Percentiles rank a stretch among this genome's conserved stretches.
phyloP scores from a whole-genome alignment of 2,113 vertebrate species.

The Hippoglossus stenolepis region DNA sequence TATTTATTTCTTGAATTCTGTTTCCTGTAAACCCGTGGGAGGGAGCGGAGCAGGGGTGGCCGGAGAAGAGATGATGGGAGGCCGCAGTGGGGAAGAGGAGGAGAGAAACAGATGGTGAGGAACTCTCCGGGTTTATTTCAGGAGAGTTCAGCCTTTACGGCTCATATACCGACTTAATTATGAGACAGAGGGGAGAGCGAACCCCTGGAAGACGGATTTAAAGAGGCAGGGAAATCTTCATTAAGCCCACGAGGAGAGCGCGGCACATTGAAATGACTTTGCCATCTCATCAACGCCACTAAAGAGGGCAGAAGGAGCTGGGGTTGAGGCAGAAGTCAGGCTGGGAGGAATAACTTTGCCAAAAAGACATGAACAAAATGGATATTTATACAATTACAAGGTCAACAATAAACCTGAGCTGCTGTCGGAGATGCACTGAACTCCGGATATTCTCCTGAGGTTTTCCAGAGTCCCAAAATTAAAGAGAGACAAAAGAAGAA shows the following conservation, averaged over 20 bases:
- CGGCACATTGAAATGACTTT: constrained; percentile 60
- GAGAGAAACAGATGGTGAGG: constrained; percentile 73
- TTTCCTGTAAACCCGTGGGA: constrained; percentile 57
- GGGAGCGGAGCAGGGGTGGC: constrained; percentile 34
- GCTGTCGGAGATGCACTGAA: too few relatives aligned
- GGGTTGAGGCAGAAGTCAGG: too few relatives aligned
- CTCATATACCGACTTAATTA: constrained; percentile 82
- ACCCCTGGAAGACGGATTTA: constrained; percentile 74
- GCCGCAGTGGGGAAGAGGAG: constrained; percentile 37
- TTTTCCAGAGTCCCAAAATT: too few relatives aligned
- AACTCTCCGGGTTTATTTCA: constrained; percentile 75
- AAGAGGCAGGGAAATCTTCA: constrained; percentile 73
- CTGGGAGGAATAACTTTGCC: neutral
- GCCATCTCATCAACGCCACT: constrained; percentile 33
- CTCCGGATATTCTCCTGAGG: too few relatives aligned
- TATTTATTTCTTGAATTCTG: constrained; percentile 4
- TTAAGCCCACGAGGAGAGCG: constrained; percentile 64
- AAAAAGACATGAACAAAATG: neutral
- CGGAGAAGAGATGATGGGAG: constrained; percentile 45
- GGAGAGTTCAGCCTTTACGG: constrained; percentile 77
- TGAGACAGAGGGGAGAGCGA: constrained; percentile 74
- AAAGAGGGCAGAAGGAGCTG: constrained; percentile 18
- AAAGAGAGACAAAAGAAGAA: too few relatives aligned
- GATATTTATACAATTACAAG: neutral
- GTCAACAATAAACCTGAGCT: too few relatives aligned